These are phyloP conservation scores for Pangasius mekongensis DNA, from an alignment of 2,797 vertebrate species.

Conservation along the genomic window DNA sequence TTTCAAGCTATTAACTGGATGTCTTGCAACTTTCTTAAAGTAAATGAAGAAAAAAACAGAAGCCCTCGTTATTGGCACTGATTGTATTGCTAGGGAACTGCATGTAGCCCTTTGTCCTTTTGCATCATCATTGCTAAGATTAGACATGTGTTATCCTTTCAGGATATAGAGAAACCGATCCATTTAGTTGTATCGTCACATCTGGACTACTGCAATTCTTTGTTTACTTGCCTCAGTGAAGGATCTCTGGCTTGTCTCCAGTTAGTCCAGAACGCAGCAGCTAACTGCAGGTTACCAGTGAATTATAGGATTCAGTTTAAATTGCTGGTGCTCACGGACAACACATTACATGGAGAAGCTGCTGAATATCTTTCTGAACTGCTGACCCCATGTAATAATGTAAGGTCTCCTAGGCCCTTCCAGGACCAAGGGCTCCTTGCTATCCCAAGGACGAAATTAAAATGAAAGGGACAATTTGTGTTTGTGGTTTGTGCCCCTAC, in stretches of 20 bases:
- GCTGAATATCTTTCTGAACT: background rate
- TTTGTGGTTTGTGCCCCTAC: background rate
- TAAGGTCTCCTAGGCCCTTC: background rate
- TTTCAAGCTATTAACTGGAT: background rate
- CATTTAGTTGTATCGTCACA: too few relatives aligned
- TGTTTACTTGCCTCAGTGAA: background rate
- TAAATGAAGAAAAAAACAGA: background rate
- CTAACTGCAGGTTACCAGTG: background rate
- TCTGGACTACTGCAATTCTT: background rate
- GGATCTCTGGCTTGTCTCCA: background rate
- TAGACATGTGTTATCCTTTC: background rate
- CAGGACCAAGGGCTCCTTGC: background rate
- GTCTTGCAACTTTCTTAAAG: background rate
- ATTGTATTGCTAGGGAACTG: background rate
- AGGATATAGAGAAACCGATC: background rate
- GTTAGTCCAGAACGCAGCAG: background rate
- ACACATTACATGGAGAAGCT: background rate
- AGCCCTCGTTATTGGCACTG: background rate
- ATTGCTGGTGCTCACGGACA: background rate
- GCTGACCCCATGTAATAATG: background rate
- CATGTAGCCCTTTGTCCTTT: background rate
- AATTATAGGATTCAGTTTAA: background rate
- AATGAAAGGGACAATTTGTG: too few relatives aligned
- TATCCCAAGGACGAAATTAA: background rate
- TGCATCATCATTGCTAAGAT: background rate